Conservation (phyloP, 2,113 vertebrate species). For the Eidolon helvum region DNA sequence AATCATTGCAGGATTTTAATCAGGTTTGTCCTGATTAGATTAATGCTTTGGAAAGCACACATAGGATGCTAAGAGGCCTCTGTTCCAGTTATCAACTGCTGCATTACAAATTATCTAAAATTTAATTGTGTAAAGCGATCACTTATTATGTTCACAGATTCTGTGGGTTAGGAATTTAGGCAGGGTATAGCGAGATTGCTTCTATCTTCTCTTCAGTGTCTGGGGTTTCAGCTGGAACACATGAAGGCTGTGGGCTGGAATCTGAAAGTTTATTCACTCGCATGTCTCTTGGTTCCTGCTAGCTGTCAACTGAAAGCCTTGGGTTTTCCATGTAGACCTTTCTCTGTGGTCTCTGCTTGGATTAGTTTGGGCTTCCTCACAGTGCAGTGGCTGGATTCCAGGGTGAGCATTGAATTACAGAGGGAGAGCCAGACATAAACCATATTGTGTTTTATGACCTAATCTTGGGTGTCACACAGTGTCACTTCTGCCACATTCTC, state of each 20-base stretch:
- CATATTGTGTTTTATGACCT: neutral
- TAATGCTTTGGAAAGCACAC: neutral
- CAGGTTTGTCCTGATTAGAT: neutral
- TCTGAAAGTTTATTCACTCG: neutral
- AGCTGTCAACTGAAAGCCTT: neutral
- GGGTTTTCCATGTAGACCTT: neutral
- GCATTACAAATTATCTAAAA: neutral
- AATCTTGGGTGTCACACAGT: neutral
- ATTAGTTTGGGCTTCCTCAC: neutral
- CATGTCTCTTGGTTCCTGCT: neutral
- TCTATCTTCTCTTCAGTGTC: neutral
- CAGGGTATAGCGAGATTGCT: neutral
- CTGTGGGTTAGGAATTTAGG: neutral
- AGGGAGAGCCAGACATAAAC: neutral
- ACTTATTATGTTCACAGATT: neutral
- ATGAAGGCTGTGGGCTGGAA: neutral
- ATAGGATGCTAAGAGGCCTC: neutral
- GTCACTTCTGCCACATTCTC: neutral
- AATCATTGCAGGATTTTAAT: neutral
- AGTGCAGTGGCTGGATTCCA: neutral
- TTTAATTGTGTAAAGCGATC: neutral
- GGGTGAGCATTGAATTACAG: neutral
- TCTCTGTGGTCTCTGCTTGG: neutral
- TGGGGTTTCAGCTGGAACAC: neutral
- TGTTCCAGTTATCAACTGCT: neutral